These are phyloP conservation scores for Archips xylosteana DNA, from an alignment of 2,888 invertebrate species.

Conservation along the genomic window DNA sequence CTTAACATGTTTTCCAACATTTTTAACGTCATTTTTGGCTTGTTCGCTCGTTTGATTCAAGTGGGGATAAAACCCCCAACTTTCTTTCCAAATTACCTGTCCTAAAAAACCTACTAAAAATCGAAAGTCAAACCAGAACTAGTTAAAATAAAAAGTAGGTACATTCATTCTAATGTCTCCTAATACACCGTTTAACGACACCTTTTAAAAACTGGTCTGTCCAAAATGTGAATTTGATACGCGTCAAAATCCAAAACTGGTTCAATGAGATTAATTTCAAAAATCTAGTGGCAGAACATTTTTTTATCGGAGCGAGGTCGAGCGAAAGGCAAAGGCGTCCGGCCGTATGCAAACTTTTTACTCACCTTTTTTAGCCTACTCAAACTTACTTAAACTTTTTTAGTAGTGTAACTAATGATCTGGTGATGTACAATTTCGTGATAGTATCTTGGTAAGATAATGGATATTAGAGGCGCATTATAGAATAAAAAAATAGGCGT, in stretches of 20 bases:
- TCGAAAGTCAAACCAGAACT: not conserved
- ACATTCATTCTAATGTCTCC: not conserved
- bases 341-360: slow-evolving; percentile 6
- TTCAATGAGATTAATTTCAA: slow-evolving; percentile 4
- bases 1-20: no score
- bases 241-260: not conserved
- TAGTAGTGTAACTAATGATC: not conserved
- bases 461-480: not conserved
- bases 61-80: not conserved
- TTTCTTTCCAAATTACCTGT: not conserved
- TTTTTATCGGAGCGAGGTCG: not conserved
- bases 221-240: not conserved
- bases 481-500: no score
- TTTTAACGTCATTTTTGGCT: no score
- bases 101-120: not conserved
- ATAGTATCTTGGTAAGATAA: not conserved
- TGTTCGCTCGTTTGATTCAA: not conserved
- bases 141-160: not conserved
- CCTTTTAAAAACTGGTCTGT: not conserved
- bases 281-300: not conserved
- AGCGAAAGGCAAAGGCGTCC: not conserved
- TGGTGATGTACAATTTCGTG: not conserved
- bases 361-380: not conserved
- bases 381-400: not conserved
- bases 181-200: not conserved